These are phyloP conservation scores for Antitype chi DNA, from an alignment of 2,888 invertebrate species.

Conservation along the genomic window DNA sequence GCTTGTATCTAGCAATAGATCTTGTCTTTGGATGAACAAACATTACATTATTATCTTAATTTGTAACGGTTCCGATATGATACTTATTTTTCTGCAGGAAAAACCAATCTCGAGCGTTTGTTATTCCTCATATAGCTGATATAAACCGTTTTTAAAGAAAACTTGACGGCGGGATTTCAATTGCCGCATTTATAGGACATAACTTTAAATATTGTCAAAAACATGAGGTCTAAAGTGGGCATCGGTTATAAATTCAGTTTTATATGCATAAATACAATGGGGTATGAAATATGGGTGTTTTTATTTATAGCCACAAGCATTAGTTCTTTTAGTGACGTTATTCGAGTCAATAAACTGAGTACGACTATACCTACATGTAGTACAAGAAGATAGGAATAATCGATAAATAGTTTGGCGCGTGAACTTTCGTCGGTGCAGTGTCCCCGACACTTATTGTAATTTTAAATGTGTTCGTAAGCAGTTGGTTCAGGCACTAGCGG, in stretches of 20 bases:
- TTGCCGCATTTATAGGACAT: conserved; percentile 54
- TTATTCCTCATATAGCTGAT: neutral
- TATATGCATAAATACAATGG: conserved; percentile 62
- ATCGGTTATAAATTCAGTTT: conserved; percentile 64
- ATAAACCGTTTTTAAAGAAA: conserved; percentile 31
- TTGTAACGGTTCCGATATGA: neutral
- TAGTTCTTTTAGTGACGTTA: conserved; percentile 53
- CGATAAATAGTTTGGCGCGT: conserved; percentile 83
- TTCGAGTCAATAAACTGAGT: conserved; percentile 63
- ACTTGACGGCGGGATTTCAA: conserved; percentile 43
- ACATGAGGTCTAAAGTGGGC: conserved; percentile 46
- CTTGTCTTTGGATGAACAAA: neutral
- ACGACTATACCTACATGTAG: conserved; percentile 50
- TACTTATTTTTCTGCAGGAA: conserved; percentile 25
- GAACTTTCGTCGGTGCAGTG: conserved; percentile 84
- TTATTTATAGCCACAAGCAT: conserved; percentile 61
- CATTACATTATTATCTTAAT: conserved; percentile 2
- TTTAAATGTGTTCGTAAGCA: conserved; percentile 85
- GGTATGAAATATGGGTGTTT: conserved; percentile 63
- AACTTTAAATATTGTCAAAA: conserved; percentile 62
- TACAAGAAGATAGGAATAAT: conserved; percentile 80
- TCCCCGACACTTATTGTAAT: conserved; percentile 87
- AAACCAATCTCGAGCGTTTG: neutral
- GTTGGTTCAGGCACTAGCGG: conserved; percentile 67
- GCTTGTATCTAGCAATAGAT: conserved; percentile 19